Percentiles rank a stretch among this genome's conserved stretches.
Evolutionary conservation across 2,797 vertebrate species (phyloP).

Genomic region (Scomberomorus guttatus): DNA sequence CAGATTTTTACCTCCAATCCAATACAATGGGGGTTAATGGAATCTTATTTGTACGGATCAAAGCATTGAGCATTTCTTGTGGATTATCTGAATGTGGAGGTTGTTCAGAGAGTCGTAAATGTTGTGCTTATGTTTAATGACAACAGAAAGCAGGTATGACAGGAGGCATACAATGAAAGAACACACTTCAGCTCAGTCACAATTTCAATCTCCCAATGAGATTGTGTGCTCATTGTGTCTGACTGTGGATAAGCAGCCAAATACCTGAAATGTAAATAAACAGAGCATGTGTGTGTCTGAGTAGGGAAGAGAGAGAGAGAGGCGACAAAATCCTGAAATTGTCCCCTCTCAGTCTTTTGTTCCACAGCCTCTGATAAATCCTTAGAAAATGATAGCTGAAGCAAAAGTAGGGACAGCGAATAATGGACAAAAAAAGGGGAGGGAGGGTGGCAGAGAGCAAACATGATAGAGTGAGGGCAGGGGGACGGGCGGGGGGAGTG

Average conservation of each 20-base stretch:
- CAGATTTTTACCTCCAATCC: not conserved
- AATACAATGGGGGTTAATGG: not conserved
- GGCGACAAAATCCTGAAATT: constrained; percentile 62
- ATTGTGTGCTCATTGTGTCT: not conserved
- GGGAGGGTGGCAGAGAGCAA: constrained; percentile 20
- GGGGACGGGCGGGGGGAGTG: not conserved
- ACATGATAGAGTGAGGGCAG: constrained; percentile 21
- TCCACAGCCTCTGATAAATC: constrained; percentile 58
- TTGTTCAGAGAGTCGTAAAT: not conserved
- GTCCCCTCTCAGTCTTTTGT: constrained; percentile 61
- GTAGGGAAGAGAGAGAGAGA: not conserved
- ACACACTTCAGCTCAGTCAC: not conserved
- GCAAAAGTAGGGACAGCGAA: constrained; percentile 20
- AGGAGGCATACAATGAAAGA: not conserved
- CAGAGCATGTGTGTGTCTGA: not conserved
- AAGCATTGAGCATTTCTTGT: not conserved
- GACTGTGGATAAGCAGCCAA: not conserved
- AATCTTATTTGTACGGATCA: not conserved
- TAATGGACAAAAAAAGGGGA: constrained; percentile 23
- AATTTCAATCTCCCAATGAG: constrained; percentile 11
- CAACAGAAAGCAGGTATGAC: constrained; percentile 11
- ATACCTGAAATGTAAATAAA: constrained; percentile 20
- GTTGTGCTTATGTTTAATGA: not conserved
- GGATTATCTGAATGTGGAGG: not conserved
- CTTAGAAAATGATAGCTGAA: constrained; percentile 49